Evolutionary conservation across 2,113 vertebrate genomes (phyloP).

Genomic region (Mormyrus iriodes): DNA sequence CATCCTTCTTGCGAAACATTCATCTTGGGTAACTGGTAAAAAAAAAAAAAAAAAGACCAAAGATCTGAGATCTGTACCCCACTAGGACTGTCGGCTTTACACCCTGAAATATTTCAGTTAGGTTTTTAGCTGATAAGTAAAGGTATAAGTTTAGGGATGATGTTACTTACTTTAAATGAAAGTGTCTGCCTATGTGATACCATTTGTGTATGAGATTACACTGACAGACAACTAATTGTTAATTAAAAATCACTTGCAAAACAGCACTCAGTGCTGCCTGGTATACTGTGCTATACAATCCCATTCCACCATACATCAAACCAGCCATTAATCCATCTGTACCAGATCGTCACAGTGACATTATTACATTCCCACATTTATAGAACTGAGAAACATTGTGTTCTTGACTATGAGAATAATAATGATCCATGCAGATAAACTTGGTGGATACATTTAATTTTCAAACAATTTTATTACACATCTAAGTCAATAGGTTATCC

Average conservation of each 20-base stretch:
- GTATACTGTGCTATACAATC: background rate
- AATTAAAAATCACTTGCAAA: background rate
- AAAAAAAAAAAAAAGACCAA: background rate
- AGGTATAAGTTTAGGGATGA: background rate
- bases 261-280: background rate
- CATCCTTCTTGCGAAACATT: background rate
- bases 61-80: background rate
- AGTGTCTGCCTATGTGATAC: background rate
- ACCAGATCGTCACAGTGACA: background rate
- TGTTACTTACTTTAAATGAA: background rate
- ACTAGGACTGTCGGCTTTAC: no score
- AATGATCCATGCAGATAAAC: conserved; percentile 12
- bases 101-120: background rate
- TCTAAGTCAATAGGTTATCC: conserved; percentile 46
- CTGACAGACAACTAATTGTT: background rate
- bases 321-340: background rate
- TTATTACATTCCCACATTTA: background rate
- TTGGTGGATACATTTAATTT: conserved; percentile 19
- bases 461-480: conserved; percentile 33
- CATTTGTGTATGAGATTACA: background rate
- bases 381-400: background rate
- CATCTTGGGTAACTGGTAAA: background rate
- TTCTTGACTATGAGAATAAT: background rate
- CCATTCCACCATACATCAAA: background rate
- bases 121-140: background rate